Percentiles rank a stretch among this genome's conserved stretches.
Conservation (phyloP, 2,113 vertebrate species). For the Oncorhynchus gorbuscha region DNA sequence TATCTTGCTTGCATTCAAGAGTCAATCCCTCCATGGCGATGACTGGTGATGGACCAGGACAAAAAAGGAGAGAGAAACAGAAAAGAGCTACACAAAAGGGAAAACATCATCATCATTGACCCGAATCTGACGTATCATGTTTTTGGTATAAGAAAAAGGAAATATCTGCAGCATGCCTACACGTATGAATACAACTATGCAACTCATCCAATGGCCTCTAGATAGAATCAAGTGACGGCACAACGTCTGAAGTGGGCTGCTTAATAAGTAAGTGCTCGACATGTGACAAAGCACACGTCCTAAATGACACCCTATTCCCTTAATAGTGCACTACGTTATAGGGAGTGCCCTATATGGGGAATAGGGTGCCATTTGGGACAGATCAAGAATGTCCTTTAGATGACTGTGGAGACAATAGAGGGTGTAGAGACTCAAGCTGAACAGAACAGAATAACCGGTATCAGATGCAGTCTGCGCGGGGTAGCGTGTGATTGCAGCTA, state of each 20-base stretch:
- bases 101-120: neutral
- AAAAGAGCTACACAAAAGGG: too few species aligned
- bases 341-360: neutral
- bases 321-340: neutral
- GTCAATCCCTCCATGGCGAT: too few species aligned
- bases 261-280: neutral
- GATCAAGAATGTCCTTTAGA: neutral
- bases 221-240: neutral
- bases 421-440: neutral
- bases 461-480: neutral
- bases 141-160: neutral
- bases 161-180: neutral
- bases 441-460: neutral
- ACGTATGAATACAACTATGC: neutral
- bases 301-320: too few species aligned
- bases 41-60: too few species aligned
- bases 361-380: too few species aligned
- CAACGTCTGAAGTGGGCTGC: neutral
- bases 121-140: neutral
- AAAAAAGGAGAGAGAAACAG: too few species aligned
- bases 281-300: too few species aligned
- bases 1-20: too few species aligned
- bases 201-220: neutral
- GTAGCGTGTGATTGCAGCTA: slow-evolving; percentile 3
- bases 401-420: neutral